These are phyloP conservation scores for Orgyia antiqua DNA, from an alignment of 2,888 invertebrate species.

Conservation along the genomic window DNA sequence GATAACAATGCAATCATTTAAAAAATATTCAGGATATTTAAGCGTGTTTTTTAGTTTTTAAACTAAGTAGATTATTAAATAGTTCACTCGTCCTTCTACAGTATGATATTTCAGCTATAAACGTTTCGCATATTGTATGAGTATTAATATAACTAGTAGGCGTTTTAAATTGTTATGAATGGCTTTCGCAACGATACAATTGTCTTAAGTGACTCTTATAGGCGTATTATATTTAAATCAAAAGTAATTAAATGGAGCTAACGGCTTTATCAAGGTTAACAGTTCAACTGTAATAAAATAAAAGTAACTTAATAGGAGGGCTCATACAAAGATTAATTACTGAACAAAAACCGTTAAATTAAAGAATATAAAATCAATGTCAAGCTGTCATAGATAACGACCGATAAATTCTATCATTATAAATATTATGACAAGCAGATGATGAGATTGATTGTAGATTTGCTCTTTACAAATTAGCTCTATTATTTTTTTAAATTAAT, in stretches of 20 bases:
- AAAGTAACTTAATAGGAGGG: neutral
- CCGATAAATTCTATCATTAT: constrained; percentile 19
- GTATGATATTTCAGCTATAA: too few species aligned
- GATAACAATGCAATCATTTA: too few species aligned
- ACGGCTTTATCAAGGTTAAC: constrained; percentile 1
- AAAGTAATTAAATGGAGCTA: constrained; percentile 6
- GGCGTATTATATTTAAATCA: constrained; percentile 7
- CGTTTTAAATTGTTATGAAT: too few species aligned
- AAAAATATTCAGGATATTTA: too few species aligned
- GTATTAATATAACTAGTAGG: too few species aligned
- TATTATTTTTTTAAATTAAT: too few species aligned
- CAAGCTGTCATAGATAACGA: constrained; percentile 11
- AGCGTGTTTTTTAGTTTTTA: too few species aligned
- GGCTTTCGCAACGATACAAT: too few species aligned
- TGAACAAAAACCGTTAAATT: constrained; percentile 2
- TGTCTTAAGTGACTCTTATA: too few species aligned
- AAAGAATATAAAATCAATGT: constrained; percentile 4
- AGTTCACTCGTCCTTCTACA: too few species aligned
- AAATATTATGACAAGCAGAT: constrained; percentile 24
- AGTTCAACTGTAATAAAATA: neutral
- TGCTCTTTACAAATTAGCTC: constrained; percentile 8
- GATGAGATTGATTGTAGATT: constrained; percentile 18
- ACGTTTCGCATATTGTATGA: too few species aligned
- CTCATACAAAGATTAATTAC: constrained; percentile 4
- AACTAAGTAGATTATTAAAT: too few species aligned